These are phyloP conservation scores for Sceloporus tristichus DNA, from an alignment of 2,113 vertebrate genomes.

Conservation along the genomic window DNA sequence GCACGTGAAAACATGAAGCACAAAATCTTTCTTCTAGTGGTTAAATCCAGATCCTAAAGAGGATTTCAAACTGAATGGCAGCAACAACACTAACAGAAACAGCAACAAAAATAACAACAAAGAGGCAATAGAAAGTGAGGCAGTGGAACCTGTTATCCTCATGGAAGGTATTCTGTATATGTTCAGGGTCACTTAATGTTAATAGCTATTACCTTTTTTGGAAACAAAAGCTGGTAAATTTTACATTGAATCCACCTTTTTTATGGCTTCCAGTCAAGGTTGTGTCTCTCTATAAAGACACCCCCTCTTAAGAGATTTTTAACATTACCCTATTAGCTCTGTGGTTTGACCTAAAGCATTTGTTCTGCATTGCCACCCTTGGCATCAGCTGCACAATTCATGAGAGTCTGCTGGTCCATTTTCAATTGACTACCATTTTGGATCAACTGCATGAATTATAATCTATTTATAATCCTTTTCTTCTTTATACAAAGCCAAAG, in stretches of 20 bases:
- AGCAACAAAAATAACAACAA: too few relatives aligned
- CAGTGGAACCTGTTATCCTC: too few relatives aligned
- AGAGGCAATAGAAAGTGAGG: too few relatives aligned
- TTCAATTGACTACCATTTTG: not conserved
- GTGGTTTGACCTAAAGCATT: not conserved
- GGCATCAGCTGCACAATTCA: not conserved
- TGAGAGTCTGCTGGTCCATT: not conserved
- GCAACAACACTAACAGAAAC: too few relatives aligned
- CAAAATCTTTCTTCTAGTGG: too few relatives aligned
- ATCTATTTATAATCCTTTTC: not conserved
- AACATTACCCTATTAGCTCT: not conserved
- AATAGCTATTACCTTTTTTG: too few relatives aligned
- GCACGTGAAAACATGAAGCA: too few relatives aligned
- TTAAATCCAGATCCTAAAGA: too few relatives aligned
- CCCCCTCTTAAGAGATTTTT: not conserved
- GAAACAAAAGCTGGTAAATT: not conserved
- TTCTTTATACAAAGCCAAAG: conserved; percentile 6
- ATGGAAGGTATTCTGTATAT: too few relatives aligned
- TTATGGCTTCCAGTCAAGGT: not conserved
- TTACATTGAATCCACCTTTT: not conserved
- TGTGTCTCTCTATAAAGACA: not conserved
- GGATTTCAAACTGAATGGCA: too few relatives aligned
- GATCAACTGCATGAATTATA: not conserved
- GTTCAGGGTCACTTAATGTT: too few relatives aligned
- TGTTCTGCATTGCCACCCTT: not conserved